Evolutionary conservation across 2,113 vertebrate genomes (phyloP), one percentile per base, ranked within the genome.

Genomic region (Macrotus californicus): DNA sequence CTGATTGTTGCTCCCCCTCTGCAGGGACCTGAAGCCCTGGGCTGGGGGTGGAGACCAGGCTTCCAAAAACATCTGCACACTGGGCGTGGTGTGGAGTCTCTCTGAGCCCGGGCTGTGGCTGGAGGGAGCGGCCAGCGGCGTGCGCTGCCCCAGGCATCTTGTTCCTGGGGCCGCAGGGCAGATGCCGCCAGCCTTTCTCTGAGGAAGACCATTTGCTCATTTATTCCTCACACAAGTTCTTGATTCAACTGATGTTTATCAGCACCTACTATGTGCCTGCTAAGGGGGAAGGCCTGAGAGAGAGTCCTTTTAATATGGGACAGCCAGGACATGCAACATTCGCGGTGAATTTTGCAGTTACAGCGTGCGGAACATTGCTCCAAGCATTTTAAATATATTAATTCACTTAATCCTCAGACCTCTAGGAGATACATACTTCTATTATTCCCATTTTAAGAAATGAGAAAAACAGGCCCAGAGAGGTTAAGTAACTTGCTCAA

Each of bases 91-190:
- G 24, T 15, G 69, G 67, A 43, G 4, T 36, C 11, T 70, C 85
- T 31, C 29, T 24, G 76, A 39, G 9, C 26, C 5, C 0, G 0
- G 4, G 3, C 2, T 5, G 1, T 0, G 56, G 46, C 82, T 6
- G 6, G 29, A 61, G 8, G 70, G 48, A 69, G 41, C 10, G 2
- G 12, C 4, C 5, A 43, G 54, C 31, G 2, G 1, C 41, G 14
- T 2, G 0, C 5, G 1, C 1, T 5, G 61, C 7, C 31, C 5
- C 7, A 9, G 22, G 41, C 1, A 0, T 75, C 64, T 41, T 8
- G 16, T 48, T 50, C 43, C 24, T 5, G 24, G 31, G 41, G 11
- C 39, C 36, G 10, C 18, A 2, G 87, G 29, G 39, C 21, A 1
- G 18, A 7, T 2, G 1, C 39, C 18, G 9, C 43, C 69, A 46